These are phyloP conservation scores for Cyclina sinensis DNA, from an alignment of 1,140 invertebrate genomes.

Conservation along the genomic window DNA sequence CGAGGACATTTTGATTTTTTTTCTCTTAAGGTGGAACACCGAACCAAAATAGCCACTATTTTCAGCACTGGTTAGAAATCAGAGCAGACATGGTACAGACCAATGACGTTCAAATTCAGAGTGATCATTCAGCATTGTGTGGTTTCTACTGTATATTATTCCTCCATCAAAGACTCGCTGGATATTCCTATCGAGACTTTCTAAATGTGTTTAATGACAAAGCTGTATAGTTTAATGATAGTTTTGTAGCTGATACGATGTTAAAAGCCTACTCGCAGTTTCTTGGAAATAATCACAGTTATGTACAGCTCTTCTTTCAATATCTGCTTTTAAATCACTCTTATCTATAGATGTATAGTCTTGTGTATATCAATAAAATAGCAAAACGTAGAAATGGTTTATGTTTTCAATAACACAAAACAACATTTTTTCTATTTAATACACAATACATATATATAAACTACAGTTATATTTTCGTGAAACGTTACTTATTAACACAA, in stretches of 20 bases:
- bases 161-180: slow-evolving; percentile 38
- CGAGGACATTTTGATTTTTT: slow-evolving; percentile 38
- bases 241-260: slow-evolving; percentile 21
- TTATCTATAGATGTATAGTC: not conserved
- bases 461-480: not conserved
- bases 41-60: not conserved
- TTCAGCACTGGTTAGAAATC: slow-evolving; percentile 4
- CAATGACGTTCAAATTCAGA: slow-evolving; percentile 39
- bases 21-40: slow-evolving; percentile 13
- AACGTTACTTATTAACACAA: slow-evolving; percentile 7
- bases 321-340: not conserved
- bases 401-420: not conserved
- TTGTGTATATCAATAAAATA: not conserved
- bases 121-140: slow-evolving; percentile 35
- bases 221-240: not conserved
- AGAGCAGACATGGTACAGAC: not conserved
- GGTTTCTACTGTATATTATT: slow-evolving; percentile 43
- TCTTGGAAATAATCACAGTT: slow-evolving; percentile 1
- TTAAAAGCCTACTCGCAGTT: not conserved
- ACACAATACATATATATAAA: not conserved
- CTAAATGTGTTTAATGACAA: slow-evolving; percentile 11
- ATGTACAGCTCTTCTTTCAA: slow-evolving; percentile 1
- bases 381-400: not conserved
- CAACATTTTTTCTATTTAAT: not conserved
- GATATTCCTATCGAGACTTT: slow-evolving; percentile 11